Conservation (phyloP, 2,797 vertebrate species). For the Poecilia gillii region DNA sequence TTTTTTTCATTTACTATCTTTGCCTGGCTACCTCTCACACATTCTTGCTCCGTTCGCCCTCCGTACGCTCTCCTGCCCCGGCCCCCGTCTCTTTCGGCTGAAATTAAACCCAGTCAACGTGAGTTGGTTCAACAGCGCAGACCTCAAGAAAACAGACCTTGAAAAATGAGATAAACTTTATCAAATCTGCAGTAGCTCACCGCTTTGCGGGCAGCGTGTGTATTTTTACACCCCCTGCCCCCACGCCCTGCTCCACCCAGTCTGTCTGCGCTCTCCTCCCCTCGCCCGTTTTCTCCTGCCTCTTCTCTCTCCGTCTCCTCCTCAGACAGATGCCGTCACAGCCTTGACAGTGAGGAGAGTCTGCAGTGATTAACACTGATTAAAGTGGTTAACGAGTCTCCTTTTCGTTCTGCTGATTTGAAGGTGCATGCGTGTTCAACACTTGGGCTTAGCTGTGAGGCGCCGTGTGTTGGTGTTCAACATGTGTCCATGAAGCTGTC, state of each 20-base stretch:
- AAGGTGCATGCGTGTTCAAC: conserved; percentile 27
- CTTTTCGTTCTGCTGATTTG: conserved; percentile 60
- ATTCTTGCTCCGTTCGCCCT: conserved; percentile 26
- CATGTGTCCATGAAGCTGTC: conserved; percentile 58
- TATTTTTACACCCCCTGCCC: conserved; percentile 57
- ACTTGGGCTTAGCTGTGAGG: conserved; percentile 19
- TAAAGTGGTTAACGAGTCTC: conserved; percentile 76
- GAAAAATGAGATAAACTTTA: conserved; percentile 74
- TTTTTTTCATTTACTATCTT: conserved; percentile 55
- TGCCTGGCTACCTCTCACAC: conserved; percentile 42
- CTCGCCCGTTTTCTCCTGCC: conserved; percentile 23
- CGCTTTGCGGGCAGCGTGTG: conserved; percentile 62
- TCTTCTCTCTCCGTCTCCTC: conserved; percentile 21
- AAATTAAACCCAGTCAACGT: conserved; percentile 64
- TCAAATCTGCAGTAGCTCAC: conserved; percentile 58
- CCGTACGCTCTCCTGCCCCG: conserved; percentile 13
- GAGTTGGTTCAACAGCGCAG: conserved; percentile 38
- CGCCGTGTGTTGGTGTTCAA: conserved; percentile 27
- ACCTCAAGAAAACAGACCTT: conserved; percentile 68
- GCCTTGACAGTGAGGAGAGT: conserved; percentile 69
- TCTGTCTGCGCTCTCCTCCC: conserved; percentile 26
- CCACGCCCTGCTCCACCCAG: conserved; percentile 47
- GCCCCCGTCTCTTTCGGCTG: conserved; percentile 19
- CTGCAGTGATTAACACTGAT: conserved; percentile 82
- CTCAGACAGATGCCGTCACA: conserved; percentile 61